phyloP scores from a whole-genome alignment of 2,888 invertebrate species.

The Stictocephala bisonia region DNA sequence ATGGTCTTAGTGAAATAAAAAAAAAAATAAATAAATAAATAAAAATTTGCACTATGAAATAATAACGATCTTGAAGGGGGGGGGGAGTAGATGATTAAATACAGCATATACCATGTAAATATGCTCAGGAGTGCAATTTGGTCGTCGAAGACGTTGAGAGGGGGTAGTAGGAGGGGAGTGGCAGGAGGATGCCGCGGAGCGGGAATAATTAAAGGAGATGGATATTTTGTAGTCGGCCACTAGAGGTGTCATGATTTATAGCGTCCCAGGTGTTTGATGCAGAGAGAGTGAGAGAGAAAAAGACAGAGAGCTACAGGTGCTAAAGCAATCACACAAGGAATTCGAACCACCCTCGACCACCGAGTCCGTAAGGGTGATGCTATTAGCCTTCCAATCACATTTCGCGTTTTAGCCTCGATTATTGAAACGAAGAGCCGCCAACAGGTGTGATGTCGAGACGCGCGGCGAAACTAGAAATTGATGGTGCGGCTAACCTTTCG shows the following conservation, averaged over 20 bases:
- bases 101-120: no score
- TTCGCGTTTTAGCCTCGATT: slow-evolving; percentile 37
- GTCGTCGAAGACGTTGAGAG: no score
- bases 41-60: no score
- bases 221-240: slow-evolving; percentile 35
- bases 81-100: no score
- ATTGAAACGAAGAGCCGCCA: slow-evolving; percentile 12
- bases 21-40: no score
- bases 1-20: no score
- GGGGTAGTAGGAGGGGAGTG: neutral
- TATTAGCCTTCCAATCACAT: slow-evolving; percentile 8
- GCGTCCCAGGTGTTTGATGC: slow-evolving; percentile 28
- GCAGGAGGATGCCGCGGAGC: neutral
- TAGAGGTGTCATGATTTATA: slow-evolving; percentile 40
- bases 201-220: slow-evolving; percentile 42
- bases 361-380: neutral
- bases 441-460: no score
- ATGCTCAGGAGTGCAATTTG: no score
- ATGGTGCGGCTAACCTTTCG: slow-evolving; percentile 38
- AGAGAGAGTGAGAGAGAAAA: neutral
- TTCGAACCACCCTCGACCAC: slow-evolving; percentile 20
- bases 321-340: slow-evolving; percentile 26
- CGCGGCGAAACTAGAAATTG: slow-evolving; percentile 39
- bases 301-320: slow-evolving; percentile 19
- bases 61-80: no score